Evolutionary conservation across 2,888 invertebrate genomes (phyloP).

Genomic region (Hemistola chrysoprasaria): DNA sequence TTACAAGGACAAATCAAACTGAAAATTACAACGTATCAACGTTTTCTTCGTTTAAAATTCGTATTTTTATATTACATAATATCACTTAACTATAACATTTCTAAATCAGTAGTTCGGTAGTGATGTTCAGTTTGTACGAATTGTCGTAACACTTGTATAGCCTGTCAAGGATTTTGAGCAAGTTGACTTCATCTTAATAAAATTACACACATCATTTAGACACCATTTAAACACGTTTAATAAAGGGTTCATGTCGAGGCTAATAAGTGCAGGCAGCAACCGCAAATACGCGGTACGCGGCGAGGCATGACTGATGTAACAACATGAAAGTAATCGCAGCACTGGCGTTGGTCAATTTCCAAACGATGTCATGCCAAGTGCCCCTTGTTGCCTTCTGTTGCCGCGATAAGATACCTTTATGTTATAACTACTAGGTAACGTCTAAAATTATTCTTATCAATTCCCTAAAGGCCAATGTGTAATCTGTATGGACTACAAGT

Average conservation of each 20-base stretch:
- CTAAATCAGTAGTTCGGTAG: conserved; percentile 71
- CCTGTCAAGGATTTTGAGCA: conserved; percentile 26
- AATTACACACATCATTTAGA: conserved; percentile 11
- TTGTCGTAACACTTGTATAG: conserved; percentile 57
- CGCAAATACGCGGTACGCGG: no score
- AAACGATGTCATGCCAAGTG: no score
- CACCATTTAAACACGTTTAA: conserved; percentile 11
- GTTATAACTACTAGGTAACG: conserved; percentile 9
- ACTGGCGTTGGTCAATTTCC: no score
- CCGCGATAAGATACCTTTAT: no score
- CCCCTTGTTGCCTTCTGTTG: no score
- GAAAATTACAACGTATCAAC: conserved; percentile 73
- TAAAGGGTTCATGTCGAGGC: no score
- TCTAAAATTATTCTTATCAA: conserved; percentile 15
- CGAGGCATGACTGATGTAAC: no score
- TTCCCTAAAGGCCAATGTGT: conserved; percentile 10
- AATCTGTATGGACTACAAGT: conserved; percentile 8
- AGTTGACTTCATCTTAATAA: conserved; percentile 7
- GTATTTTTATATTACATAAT: conserved; percentile 80
- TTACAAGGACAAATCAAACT: conserved; percentile 79
- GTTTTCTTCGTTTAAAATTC: conserved; percentile 78
- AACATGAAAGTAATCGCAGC: no score
- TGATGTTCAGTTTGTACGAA: conserved; percentile 50
- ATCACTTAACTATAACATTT: conserved; percentile 75
- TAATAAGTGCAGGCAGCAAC: no score